Base-by-base conservation (phyloP, 2,888 invertebrate species). In the Cyclophora albipunctata region DNA sequence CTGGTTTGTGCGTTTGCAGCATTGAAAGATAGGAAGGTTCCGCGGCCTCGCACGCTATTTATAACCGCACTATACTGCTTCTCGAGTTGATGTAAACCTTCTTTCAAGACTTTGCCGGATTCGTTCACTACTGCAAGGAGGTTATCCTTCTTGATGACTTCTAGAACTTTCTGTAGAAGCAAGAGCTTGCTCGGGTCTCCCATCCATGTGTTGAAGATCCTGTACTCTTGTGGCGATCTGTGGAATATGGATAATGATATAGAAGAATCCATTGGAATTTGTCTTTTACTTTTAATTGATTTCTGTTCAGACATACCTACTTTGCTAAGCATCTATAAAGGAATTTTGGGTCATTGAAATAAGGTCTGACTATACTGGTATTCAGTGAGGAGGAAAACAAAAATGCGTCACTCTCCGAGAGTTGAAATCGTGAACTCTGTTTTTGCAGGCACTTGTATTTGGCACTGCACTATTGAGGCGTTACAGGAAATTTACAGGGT, bases 191-290 rank as follows among this genome's bases (percentile, higher is more conserved):
- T 93, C 3, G 99, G 98, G 80, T 99, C 99, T 5, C 99, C 99
- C 94, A 99, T 96, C 99, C 99, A 99, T 0, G 99, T 99, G 84
- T 99, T 99, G 84, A 98, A 99, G 59, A 99, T 94, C 53, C 99
- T 91, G 78, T 94, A 98, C 0, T 95, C 84, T 54, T 94, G 92
- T 20, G 91, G 89, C 3, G 96, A 93, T 61, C 94, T 95, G 20
- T 20, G 20, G 78, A 34, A 20, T 20, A 20, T 20, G 20, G 20
- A 20, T 20, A 20, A n/a, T n/a, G n/a, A n/a, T n/a, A n/a, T n/a
- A n/a, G n/a, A 20, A 20, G 20, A 1, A 20, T 2, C 20, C 20
- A 20, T 20, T 1, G 20, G 20, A 20, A 20, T 20, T 20, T 1
- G 20, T 20, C 20, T 2, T 20, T 20, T 20, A 20, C 20, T 20